Percentiles rank a stretch among this genome's conserved stretches.
Conservation (phyloP, 2,797 vertebrate genomes). For the Schizothorax lantsangensis region DNA sequence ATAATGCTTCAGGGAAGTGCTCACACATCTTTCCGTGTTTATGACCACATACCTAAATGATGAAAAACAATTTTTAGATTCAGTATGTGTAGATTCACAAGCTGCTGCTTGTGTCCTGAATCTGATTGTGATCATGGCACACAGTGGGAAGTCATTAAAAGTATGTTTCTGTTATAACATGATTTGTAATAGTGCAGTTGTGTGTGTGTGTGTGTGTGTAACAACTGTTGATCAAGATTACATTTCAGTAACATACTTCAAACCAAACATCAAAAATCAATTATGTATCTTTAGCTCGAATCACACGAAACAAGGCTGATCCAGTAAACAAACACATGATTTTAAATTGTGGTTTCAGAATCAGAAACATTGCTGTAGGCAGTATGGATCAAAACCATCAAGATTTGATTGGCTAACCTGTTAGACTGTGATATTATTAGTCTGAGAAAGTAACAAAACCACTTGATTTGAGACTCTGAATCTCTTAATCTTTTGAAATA, state of each 20-base stretch:
- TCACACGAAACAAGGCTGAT: background rate
- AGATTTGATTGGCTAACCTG: background rate
- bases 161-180: background rate
- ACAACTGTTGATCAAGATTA: background rate
- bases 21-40: background rate
- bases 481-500: background rate
- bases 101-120: background rate
- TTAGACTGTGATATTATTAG: background rate
- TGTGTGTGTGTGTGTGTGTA: background rate
- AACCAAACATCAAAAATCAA: background rate
- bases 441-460: too few species aligned
- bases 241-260: background rate
- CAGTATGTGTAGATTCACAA: background rate
- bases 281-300: background rate
- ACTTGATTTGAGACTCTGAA: background rate
- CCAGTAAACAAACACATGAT: background rate
- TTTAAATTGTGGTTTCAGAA: background rate
- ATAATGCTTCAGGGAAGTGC: background rate
- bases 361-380: background rate
- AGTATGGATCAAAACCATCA: background rate
- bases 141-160: background rate
- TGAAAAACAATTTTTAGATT: conserved; percentile 1
- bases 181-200: background rate
- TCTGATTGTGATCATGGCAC: background rate
- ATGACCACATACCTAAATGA: background rate